Evolutionary conservation across 2,888 invertebrate species (phyloP), one percentile per base, ranked within the genome.

Genomic region (Thecophora atra): DNA sequence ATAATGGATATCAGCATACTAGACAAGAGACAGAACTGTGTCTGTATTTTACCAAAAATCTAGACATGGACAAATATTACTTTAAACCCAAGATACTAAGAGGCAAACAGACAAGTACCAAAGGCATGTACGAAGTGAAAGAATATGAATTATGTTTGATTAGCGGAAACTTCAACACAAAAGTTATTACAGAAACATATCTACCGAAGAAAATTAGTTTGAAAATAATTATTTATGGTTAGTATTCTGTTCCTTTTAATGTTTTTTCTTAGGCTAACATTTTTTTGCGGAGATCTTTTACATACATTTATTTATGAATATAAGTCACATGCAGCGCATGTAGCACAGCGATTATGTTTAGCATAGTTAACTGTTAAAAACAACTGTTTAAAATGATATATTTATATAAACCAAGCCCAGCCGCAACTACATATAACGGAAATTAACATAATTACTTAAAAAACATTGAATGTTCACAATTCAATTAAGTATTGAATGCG

Each of bases 401-500:
- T 37, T 62, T 52, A 62, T 52, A 42, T 24, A 7, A 19, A 26
- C 30, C n/a, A n/a, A n/a, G 63, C 63, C 70, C 70, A 56, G 37
- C 67, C 62, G 62, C 24, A 47, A 47, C 47, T n/a, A n/a, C 30
- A 64, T 65, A 47, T 60, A 65, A 66, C 60, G 11, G 52, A 28
- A 70, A 63, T 63, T 66, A 67, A 30, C 52, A 66, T 47, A 69
- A 70, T 65, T 51, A 42, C 42, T 58, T 65, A 64, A 44, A 64
- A 70, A 69, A 73, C 58, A 70, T 28, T 69, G 64, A 73, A 63
- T 28, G 47, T 30, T 30, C 24, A 58, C 24, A 28, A 15, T 58
- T 58, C 70, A 70, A 70, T 30, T 70, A 30, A 63, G 37, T 70
- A 51, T 70, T 62, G 62, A 70, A 52, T 63, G 65, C 58, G 28